These are phyloP conservation scores for Echinometra lucunter DNA, from an alignment of 53 echinoderm and acorn worm genomes.

Conservation along the genomic window DNA sequence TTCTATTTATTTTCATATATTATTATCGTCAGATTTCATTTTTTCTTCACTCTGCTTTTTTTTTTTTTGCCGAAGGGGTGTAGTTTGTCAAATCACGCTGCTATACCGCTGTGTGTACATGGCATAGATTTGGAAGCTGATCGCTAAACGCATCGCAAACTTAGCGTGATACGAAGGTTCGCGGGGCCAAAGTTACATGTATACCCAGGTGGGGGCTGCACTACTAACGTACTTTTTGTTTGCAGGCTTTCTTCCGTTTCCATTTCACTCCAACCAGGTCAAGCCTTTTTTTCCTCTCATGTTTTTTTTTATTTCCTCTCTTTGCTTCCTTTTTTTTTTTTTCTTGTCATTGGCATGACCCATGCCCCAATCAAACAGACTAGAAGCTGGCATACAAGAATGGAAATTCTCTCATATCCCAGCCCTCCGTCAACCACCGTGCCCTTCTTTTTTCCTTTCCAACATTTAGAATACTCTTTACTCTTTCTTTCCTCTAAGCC, in stretches of 20 bases:
- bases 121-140: slow-evolving; percentile 66
- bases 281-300: slow-evolving; percentile 25
- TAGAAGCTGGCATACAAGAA: slow-evolving; percentile 31
- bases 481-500: not conserved
- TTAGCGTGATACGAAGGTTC: slow-evolving; percentile 63
- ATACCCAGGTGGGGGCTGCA: slow-evolving; percentile 68
- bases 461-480: not conserved
- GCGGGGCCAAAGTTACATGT: slow-evolving; percentile 69
- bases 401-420: not conserved
- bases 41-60: slow-evolving; percentile 15
- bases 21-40: not conserved
- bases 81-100: slow-evolving; percentile 63
- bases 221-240: slow-evolving; percentile 62
- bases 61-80: slow-evolving; percentile 42
- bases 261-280: slow-evolving; percentile 53
- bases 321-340: not conserved
- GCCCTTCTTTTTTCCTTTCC: not conserved
- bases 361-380: slow-evolving; percentile 45
- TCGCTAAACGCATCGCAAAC: slow-evolving; percentile 71
- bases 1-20: slow-evolving; percentile 47
- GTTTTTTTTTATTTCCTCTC: slow-evolving; percentile 33
- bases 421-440: not conserved
- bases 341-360: slow-evolving; percentile 29
- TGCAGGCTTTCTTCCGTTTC: slow-evolving; percentile 47
- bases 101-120: slow-evolving; percentile 72